Conservation (phyloP, 2,113 vertebrate genomes). For the Rhipidura dahli region DNA sequence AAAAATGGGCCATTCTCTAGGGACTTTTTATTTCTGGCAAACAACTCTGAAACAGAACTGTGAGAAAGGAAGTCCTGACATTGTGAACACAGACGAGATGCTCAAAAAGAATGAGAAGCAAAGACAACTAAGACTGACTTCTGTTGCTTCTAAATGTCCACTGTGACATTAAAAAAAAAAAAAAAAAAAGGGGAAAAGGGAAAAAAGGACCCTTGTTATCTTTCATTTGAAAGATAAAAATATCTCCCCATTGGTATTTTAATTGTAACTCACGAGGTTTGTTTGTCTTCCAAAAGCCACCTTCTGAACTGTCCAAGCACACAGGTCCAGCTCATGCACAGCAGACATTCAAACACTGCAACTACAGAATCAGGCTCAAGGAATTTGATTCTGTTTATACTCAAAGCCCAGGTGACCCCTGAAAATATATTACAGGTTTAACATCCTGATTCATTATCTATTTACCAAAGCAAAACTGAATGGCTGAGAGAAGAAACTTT, state of each 20-base stretch:
- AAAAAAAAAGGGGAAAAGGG: fast-evolving
- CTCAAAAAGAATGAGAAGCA: not conserved
- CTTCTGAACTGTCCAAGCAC: not conserved
- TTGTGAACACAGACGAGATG: not conserved
- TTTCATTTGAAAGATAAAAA: not conserved
- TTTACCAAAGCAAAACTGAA: not conserved
- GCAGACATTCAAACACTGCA: not conserved
- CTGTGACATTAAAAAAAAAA: not conserved
- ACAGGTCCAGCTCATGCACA: not conserved
- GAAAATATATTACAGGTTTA: not conserved
- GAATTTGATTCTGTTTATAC: not conserved
- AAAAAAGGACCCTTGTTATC: not conserved
- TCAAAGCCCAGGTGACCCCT: not conserved
- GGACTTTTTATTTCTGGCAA: not conserved
- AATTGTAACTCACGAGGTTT: not conserved
- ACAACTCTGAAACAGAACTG: not conserved
- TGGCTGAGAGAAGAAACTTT: not conserved
- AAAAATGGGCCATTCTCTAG: not conserved
- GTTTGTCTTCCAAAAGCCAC: not conserved
- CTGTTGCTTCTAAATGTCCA: not conserved
- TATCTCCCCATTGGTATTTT: not conserved
- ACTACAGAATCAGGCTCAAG: not conserved
- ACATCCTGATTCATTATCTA: not conserved
- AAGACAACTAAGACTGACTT: not conserved
- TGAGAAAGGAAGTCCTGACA: not conserved